phyloP scores from a whole-genome alignment of 2,113 vertebrate species.

The Prietella phreatophila region DNA sequence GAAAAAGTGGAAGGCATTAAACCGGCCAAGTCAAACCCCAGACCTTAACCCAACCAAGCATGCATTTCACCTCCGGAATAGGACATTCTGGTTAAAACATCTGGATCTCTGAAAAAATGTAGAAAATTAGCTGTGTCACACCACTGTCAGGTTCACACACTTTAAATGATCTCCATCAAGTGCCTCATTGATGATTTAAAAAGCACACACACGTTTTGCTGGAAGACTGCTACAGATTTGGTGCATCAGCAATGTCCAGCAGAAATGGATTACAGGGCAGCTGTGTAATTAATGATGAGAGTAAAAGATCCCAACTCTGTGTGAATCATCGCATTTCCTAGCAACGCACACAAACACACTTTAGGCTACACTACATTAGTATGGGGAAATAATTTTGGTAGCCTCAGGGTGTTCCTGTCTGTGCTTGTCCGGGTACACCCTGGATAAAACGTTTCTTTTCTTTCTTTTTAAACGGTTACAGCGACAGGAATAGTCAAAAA shows the following conservation, averaged over 20 bases:
- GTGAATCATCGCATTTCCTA: neutral
- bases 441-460: neutral
- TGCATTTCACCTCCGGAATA: too few species aligned
- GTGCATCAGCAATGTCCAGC: neutral
- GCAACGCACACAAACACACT: neutral
- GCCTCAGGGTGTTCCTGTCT: neutral
- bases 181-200: neutral
- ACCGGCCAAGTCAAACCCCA: too few species aligned
- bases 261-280: conserved; percentile 14
- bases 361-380: neutral
- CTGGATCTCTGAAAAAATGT: neutral
- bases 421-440: neutral
- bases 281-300: neutral
- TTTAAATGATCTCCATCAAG: neutral
- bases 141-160: neutral
- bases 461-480: too few species aligned
- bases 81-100: too few species aligned
- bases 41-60: too few species aligned
- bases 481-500: too few species aligned
- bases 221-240: neutral
- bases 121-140: neutral
- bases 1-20: too few species aligned
- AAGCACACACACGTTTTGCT: neutral
- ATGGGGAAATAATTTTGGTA: neutral
- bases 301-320: neutral